phyloP scores from a whole-genome alignment of 1,140 invertebrate genomes.

The Elysia chlorotica region DNA sequence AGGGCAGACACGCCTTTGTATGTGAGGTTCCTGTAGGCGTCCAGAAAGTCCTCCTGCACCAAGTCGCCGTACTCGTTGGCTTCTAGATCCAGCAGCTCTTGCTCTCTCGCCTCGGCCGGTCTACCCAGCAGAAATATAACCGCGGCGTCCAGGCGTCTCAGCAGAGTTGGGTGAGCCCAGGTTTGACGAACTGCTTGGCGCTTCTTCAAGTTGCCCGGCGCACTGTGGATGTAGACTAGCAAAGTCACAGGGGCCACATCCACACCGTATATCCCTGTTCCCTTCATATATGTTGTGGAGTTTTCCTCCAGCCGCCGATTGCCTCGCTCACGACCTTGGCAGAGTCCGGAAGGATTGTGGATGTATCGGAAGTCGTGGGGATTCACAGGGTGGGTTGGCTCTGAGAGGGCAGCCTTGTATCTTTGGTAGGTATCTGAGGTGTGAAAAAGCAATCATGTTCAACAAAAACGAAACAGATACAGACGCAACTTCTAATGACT shows the following conservation, averaged over 20 bases:
- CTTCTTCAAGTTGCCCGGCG: slow-evolving; percentile 48
- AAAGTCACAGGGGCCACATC: slow-evolving; percentile 35
- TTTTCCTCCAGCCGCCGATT: too few species aligned
- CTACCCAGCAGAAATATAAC: slow-evolving; percentile 74
- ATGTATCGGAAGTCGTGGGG: slow-evolving; percentile 37
- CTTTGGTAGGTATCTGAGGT: background rate
- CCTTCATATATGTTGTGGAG: too few species aligned
- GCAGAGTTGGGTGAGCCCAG: slow-evolving; percentile 46
- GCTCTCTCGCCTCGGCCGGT: slow-evolving; percentile 59
- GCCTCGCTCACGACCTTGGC: too few species aligned
- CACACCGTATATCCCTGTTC: too few species aligned
- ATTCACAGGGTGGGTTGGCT: slow-evolving; percentile 14
- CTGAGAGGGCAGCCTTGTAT: background rate
- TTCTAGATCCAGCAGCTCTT: slow-evolving; percentile 68
- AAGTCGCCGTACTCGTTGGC: slow-evolving; percentile 71
- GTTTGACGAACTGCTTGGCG: slow-evolving; percentile 54
- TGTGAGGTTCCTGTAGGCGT: slow-evolving; percentile 83
- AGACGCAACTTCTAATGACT: too few species aligned
- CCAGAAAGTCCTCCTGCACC: slow-evolving; percentile 78
- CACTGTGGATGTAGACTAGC: slow-evolving; percentile 51
- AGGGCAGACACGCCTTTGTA: slow-evolving; percentile 85
- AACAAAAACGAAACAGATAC: background rate
- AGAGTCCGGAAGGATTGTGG: slow-evolving; percentile 32
- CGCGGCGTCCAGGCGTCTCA: slow-evolving; percentile 32
- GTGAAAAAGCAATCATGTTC: background rate